Evolutionary conservation across 2,113 vertebrate species (phyloP), one percentile per base, ranked within the genome.

Genomic region (Rhabdomys dilectus): DNA sequence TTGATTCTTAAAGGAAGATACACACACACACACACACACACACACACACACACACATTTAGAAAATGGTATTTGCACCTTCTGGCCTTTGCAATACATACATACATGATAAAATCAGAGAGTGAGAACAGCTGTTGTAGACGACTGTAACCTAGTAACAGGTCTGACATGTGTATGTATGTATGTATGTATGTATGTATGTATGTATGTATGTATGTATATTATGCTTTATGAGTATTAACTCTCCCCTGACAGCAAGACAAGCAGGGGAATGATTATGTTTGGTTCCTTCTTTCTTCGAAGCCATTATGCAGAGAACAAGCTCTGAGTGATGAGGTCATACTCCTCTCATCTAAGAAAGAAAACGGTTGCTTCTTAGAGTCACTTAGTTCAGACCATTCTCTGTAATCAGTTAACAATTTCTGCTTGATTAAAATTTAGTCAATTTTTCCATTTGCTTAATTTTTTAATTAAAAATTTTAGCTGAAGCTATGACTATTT

Each of bases 311-410:
- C 96, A 95, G 93, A 98, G 95, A 97, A 97, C 97, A 98, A 97
- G 97, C 97, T 97, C 92, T 96, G 97, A 97, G 80, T 96, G 97
- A 98, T 98, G 94, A 98, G 98, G 98, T 97, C 85, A 0, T 97
- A 98, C 56, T 93, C 94, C 4, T 3, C 64, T 89, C 88, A 93
- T 97, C 91, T 97, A 96, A 97, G 96, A 98, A 97, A 98, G 96
- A 98, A 97, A 81, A 91, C 97, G 89, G 93, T 95, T 95, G 56
- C 92, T 95, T 89, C 93, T 95, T 89, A 39, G 92, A 89, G 92
- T 96, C 96, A 97, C 96, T 96, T 73, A 56, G 86, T 95, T 91
- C 91, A 96, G 86, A 92, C 95, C 73, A 51, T 82, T 82, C 93
- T 96, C 95, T 95, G 78, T 93, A 97, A 97, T 97, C 96, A 97